phyloP scores from a whole-genome alignment of 2,113 vertebrate genomes.

The Noctilio leporinus region DNA sequence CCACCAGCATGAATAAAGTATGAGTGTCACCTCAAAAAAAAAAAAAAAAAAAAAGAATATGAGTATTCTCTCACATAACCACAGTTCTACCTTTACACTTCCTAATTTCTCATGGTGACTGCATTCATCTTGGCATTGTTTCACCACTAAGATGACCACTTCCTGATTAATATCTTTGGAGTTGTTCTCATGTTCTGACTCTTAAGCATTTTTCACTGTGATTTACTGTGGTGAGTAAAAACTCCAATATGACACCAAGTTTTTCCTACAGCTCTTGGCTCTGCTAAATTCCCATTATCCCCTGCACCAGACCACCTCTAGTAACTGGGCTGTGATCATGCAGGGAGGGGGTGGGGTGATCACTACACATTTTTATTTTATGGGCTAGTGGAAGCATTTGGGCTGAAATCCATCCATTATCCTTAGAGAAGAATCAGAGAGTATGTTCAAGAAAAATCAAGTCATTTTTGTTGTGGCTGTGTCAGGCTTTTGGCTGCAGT shows the following conservation, averaged over 20 bases:
- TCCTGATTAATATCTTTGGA: constrained; percentile 36
- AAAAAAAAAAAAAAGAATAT: no score
- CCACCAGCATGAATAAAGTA: no score
- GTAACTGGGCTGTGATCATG: not conserved
- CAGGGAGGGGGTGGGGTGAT: not conserved
- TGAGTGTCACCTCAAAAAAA: no score
- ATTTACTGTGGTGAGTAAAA: constrained; percentile 43
- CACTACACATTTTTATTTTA: not conserved
- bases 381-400: constrained; percentile 13
- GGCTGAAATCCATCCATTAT: constrained; percentile 5
- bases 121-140: not conserved
- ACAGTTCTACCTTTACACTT: not conserved
- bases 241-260: not conserved
- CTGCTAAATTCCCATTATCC: not conserved
- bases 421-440: constrained; percentile 29
- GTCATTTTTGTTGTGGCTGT: constrained; percentile 31
- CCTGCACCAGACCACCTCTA: not conserved
- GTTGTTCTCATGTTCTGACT: constrained; percentile 11
- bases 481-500: not conserved
- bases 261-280: constrained; percentile 1
- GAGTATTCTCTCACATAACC: not conserved
- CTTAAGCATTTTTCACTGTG: constrained; percentile 16
- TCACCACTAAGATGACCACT: not conserved
- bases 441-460: constrained; percentile 15
- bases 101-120: not conserved